Conservation (phyloP, 2,888 invertebrate species). For the Xylocampa areola region DNA sequence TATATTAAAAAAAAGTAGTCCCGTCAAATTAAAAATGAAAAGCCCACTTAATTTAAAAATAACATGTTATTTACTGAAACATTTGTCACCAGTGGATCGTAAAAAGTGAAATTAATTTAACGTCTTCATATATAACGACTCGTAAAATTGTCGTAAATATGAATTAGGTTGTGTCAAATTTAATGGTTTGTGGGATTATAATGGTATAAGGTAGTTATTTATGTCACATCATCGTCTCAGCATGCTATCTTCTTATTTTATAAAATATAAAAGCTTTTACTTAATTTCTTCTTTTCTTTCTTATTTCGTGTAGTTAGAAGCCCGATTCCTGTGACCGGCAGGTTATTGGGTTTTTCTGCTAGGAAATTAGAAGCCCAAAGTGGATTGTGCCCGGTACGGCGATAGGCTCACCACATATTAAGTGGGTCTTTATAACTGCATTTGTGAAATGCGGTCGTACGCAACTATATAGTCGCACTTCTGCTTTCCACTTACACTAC, state of each 20-base stretch:
- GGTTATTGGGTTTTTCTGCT: too few species aligned
- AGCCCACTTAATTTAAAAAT: slow-evolving; percentile 24
- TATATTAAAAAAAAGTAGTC: neutral
- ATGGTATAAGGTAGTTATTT: slow-evolving; percentile 14
- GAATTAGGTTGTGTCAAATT: slow-evolving; percentile 34
- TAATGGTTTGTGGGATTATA: slow-evolving; percentile 17
- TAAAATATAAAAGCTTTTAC: too few species aligned
- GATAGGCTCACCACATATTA: too few species aligned
- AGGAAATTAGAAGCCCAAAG: too few species aligned
- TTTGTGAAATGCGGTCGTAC: too few species aligned
- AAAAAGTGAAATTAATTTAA: slow-evolving; percentile 68
- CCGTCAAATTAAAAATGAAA: slow-evolving; percentile 16
- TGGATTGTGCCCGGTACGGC: too few species aligned
- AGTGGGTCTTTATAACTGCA: too few species aligned
- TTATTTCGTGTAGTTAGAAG: too few species aligned
- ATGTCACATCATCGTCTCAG: neutral
- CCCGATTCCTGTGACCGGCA: too few species aligned
- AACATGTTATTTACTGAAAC: slow-evolving; percentile 30
- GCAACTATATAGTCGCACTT: too few species aligned
- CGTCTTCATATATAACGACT: slow-evolving; percentile 61
- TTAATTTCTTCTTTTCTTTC: too few species aligned
- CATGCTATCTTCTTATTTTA: neutral
- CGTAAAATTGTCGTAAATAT: slow-evolving; percentile 61
- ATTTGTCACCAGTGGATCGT: slow-evolving; percentile 55
- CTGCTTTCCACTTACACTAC: too few species aligned